Conservation (phyloP, 1,140 invertebrate species). For the Tetramorium parvispinum region DNA sequence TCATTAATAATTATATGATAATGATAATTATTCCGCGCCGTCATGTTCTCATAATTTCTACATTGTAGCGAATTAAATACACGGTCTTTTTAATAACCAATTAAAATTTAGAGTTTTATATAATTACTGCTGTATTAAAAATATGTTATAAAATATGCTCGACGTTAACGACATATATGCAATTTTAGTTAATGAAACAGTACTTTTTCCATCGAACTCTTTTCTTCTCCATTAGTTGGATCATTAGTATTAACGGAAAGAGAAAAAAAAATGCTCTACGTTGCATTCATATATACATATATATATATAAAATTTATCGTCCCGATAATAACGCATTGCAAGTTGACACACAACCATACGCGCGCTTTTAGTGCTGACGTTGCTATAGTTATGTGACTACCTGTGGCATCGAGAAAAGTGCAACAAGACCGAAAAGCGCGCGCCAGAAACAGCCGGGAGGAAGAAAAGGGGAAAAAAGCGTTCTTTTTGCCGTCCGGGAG, state of each 20-base stretch:
- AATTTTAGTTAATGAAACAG: slow-evolving; percentile 41
- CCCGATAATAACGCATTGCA: slow-evolving; percentile 29
- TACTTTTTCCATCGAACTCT: slow-evolving; percentile 28
- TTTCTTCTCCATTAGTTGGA: slow-evolving; percentile 32
- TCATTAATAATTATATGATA: slow-evolving; percentile 53
- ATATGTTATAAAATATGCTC: slow-evolving; percentile 19
- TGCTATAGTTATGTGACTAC: slow-evolving; percentile 69
- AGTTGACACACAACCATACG: slow-evolving; percentile 33
- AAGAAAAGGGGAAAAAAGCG: slow-evolving; percentile 17
- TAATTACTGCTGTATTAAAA: slow-evolving; percentile 24
- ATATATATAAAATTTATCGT: slow-evolving; percentile 30
- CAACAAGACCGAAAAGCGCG: slow-evolving; percentile 70
- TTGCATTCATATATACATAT: slow-evolving; percentile 29
- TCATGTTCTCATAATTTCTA: slow-evolving; percentile 56
- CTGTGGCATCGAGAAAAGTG: slow-evolving; percentile 71
- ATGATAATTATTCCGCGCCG: slow-evolving; percentile 49
- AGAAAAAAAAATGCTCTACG: neutral
- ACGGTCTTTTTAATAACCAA: slow-evolving; percentile 47
- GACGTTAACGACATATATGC: slow-evolving; percentile 19
- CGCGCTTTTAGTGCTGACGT: slow-evolving; percentile 31
- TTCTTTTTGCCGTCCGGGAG: neutral
- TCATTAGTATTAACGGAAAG: slow-evolving; percentile 28
- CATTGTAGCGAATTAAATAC: slow-evolving; percentile 37
- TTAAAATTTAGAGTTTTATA: slow-evolving; percentile 51
- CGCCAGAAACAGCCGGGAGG: slow-evolving; percentile 46